Conservation (phyloP, 1,140 invertebrate genomes). For the Atopsyche davidsoni region DNA sequence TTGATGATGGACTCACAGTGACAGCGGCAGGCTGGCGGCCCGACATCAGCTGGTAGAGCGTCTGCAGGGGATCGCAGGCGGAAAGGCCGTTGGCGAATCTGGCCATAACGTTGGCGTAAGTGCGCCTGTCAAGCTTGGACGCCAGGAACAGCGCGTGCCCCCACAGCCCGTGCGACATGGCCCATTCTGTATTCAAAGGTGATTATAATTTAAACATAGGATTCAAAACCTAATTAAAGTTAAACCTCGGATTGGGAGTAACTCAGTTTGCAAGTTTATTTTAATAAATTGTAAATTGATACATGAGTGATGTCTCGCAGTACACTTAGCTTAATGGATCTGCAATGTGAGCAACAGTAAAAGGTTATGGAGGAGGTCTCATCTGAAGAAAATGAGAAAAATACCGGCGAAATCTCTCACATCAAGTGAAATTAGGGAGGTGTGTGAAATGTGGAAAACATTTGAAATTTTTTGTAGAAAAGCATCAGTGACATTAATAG, state of each 20-base stretch:
- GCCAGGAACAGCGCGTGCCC: slow-evolving; percentile 90
- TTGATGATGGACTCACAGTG: slow-evolving; percentile 61
- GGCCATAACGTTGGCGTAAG: slow-evolving; percentile 81
- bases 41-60: slow-evolving; percentile 85
- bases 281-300: too few species aligned
- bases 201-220: slow-evolving; percentile 12
- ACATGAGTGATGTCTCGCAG: too few species aligned
- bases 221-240: too few species aligned
- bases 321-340: too few species aligned
- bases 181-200: slow-evolving; percentile 64
- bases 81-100: slow-evolving; percentile 84
- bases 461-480: too few species aligned
- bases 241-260: too few species aligned
- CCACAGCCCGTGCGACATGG: slow-evolving; percentile 85
- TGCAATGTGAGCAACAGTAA: not conserved
- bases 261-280: too few species aligned
- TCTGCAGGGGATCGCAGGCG: slow-evolving; percentile 84
- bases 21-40: slow-evolving; percentile 79
- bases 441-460: too few species aligned
- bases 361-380: too few species aligned
- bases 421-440: too few species aligned
- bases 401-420: not conserved
- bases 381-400: not conserved
- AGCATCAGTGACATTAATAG: too few species aligned
- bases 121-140: slow-evolving; percentile 80